phyloP scores from a whole-genome alignment of 1,140 invertebrate species.

The Drosophila athabasca region DNA sequence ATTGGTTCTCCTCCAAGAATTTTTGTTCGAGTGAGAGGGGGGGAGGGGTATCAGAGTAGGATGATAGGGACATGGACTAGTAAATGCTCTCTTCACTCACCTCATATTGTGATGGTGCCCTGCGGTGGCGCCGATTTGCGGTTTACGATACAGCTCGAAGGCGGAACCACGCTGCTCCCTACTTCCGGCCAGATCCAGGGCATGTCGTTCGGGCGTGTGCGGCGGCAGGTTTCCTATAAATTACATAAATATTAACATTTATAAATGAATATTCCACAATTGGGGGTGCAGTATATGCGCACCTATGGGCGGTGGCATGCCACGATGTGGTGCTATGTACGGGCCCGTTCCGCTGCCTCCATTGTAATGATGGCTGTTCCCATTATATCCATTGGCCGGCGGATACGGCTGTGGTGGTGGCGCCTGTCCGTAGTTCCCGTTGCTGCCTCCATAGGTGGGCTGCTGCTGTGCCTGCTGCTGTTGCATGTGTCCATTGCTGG shows the following conservation, averaged over 20 bases:
- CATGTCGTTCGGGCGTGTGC: slow-evolving; percentile 78
- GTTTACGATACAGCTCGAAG: slow-evolving; percentile 97
- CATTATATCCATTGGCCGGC: slow-evolving; percentile 74
- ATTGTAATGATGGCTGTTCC: slow-evolving; percentile 79
- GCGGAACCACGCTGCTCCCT: slow-evolving; percentile 96
- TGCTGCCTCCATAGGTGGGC: slow-evolving; percentile 59
- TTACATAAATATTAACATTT: not conserved
- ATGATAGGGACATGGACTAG: not conserved
- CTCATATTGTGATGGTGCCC: slow-evolving; percentile 89
- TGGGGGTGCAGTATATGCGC: not conserved
- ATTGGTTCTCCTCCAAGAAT: slow-evolving; percentile 15
- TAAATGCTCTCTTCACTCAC: slow-evolving; percentile 83
- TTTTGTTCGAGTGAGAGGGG: not conserved
- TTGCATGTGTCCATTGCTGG: slow-evolving; percentile 52
- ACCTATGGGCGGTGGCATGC: slow-evolving; percentile 83
- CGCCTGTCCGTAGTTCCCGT: slow-evolving; percentile 71
- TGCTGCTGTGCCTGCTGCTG: slow-evolving; percentile 62
- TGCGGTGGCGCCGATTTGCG: slow-evolving; percentile 85
- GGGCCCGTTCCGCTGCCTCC: slow-evolving; percentile 83
- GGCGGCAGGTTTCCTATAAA: slow-evolving; percentile 74
- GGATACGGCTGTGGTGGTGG: slow-evolving; percentile 58
- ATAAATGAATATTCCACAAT: not conserved
- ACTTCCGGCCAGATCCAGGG: slow-evolving; percentile 91
- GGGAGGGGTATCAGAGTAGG: not conserved
- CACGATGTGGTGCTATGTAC: slow-evolving; percentile 84